phyloP scores from a whole-genome alignment of 2,888 invertebrate genomes.

The Melolontha melolontha region DNA sequence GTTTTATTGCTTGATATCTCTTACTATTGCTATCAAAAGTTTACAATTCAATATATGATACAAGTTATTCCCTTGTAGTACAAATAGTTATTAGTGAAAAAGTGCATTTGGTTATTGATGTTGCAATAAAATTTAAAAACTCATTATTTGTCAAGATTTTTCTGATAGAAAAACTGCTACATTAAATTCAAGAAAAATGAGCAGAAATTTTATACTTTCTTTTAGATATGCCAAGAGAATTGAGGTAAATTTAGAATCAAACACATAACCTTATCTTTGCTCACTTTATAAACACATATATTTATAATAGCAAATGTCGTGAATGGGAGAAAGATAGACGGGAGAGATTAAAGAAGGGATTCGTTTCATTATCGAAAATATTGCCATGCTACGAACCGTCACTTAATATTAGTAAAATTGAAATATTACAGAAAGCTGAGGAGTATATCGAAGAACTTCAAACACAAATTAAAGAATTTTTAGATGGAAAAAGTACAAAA shows the following conservation, averaged over 20 bases:
- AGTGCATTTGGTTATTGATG: neutral
- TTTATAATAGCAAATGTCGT: slow-evolving; percentile 70
- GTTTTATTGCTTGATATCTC: no score
- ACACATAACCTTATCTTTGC: slow-evolving; percentile 29
- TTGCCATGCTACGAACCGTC: slow-evolving; percentile 68
- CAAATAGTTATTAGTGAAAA: neutral
- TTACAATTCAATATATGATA: neutral
- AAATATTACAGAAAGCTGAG: slow-evolving; percentile 64
- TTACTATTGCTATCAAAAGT: no score
- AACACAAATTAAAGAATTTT: slow-evolving; percentile 59
- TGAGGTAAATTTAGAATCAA: slow-evolving; percentile 29
- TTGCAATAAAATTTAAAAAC: slow-evolving; percentile 24
- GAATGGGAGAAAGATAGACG: slow-evolving; percentile 79
- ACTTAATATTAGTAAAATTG: slow-evolving; percentile 61
- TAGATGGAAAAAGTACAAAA: slow-evolving; percentile 50
- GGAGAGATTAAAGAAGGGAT: slow-evolving; percentile 72
- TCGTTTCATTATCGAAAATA: slow-evolving; percentile 66
- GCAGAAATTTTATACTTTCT: slow-evolving; percentile 10
- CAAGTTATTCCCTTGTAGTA: neutral
- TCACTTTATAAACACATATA: slow-evolving; percentile 5
- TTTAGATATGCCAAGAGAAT: slow-evolving; percentile 44
- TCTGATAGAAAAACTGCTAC: neutral
- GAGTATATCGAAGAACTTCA: slow-evolving; percentile 62
- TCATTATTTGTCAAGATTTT: slow-evolving; percentile 21
- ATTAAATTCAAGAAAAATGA: slow-evolving; percentile 38